Percentiles rank a stretch among this genome's conserved stretches.
Conservation (phyloP, 2,113 vertebrate species). For the Megaleporinus macrocephalus region DNA sequence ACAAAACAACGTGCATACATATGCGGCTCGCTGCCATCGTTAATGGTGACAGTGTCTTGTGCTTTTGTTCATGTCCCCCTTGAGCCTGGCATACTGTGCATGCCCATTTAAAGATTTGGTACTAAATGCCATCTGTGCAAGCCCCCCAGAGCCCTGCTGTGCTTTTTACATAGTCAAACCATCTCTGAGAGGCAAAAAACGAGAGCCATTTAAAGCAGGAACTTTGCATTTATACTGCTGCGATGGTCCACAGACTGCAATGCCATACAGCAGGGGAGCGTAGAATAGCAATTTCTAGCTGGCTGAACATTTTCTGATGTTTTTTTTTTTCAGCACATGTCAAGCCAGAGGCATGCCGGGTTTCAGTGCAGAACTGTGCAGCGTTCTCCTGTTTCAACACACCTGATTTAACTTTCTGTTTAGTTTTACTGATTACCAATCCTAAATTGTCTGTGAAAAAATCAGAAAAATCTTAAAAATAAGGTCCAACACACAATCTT, state of each 20-base stretch:
- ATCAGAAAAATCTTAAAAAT: no score
- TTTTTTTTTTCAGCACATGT: not conserved
- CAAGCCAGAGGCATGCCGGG: no score
- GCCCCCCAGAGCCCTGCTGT: conserved; percentile 44
- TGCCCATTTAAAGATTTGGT: conserved; percentile 30
- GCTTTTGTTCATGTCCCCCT: not conserved
- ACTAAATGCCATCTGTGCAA: conserved; percentile 52
- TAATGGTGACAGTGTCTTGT: not conserved
- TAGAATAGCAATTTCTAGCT: not conserved
- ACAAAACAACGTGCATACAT: not conserved
- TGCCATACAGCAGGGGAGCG: not conserved
- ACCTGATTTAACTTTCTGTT: not conserved
- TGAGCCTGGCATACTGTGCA: not conserved
- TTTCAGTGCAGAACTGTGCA: not conserved
- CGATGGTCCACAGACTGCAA: not conserved
- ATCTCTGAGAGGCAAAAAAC: conserved; percentile 26
- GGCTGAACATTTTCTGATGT: not conserved
- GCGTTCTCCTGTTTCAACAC: not conserved
- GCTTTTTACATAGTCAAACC: conserved; percentile 40
- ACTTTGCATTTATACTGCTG: not conserved
- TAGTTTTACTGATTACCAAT: not conserved
- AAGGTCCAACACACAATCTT: no score
- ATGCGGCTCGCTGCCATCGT: not conserved
- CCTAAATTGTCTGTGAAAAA: no score
- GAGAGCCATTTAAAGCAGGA: conserved; percentile 4